These are phyloP conservation scores for Tenthredo distinguenda DNA, from an alignment of 2,888 invertebrate genomes.

Conservation along the genomic window DNA sequence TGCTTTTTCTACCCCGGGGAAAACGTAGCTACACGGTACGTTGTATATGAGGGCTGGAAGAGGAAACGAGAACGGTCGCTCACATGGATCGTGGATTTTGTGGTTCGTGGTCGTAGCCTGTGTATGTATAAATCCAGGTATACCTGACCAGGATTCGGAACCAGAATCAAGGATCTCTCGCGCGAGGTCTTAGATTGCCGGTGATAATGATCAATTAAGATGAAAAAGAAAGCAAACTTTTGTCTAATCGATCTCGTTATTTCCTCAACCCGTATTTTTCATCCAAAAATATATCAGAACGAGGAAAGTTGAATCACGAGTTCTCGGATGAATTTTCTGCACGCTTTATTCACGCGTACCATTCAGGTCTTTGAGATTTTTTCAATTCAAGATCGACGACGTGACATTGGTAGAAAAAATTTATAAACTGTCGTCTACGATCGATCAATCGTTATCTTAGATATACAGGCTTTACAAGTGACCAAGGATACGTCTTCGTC, in stretches of 20 bases:
- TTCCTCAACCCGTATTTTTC: neutral
- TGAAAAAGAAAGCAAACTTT: neutral
- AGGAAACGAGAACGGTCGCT: conserved; percentile 2
- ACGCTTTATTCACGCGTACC: neutral
- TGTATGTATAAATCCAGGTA: neutral
- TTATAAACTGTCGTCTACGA: neutral
- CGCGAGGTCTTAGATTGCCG: neutral
- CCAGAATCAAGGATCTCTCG: neutral
- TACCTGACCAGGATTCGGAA: neutral
- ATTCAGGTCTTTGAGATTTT: too few relatives aligned
- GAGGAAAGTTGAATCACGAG: neutral
- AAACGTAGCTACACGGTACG: neutral
- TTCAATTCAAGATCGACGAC: too few relatives aligned
- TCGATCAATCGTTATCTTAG: conserved; percentile 11
- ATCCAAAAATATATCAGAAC: too few relatives aligned
- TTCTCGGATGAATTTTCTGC: neutral
- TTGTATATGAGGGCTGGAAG: neutral
- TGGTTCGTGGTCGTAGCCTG: neutral
- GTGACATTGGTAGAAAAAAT: neutral
- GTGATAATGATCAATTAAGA: neutral
- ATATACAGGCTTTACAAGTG: conserved; percentile 1
- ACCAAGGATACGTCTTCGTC: neutral
- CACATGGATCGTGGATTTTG: conserved; percentile 37
- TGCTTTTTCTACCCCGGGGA: conserved; percentile 33
- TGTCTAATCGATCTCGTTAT: neutral